phyloP scores from a whole-genome alignment of 2,888 invertebrate species.

The Epistrophe eligans region DNA sequence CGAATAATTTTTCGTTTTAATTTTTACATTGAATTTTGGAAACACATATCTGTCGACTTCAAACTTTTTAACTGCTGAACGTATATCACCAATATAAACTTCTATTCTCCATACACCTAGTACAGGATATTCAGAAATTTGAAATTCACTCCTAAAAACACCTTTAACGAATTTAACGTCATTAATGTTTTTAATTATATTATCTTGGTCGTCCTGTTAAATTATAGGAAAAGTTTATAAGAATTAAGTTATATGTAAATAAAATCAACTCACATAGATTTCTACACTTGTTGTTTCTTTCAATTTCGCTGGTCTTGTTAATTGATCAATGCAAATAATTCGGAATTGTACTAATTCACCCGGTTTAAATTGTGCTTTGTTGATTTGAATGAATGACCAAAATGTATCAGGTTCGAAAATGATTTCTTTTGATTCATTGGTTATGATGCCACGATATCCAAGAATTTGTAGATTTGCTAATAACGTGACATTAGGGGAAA shows the following conservation, averaged over 20 bases:
- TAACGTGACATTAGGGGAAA: not conserved
- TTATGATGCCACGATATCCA: conserved; percentile 32
- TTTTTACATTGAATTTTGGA: conserved; percentile 95
- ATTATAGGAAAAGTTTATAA: no score
- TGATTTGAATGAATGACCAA: conserved; percentile 95
- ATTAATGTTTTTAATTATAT: conserved; percentile 93
- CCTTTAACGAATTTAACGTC: conserved; percentile 83
- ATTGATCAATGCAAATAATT: conserved; percentile 86
- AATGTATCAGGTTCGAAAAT: not conserved
- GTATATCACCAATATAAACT: conserved; percentile 61
- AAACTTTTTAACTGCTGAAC: conserved; percentile 69
- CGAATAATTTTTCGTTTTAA: conserved; percentile 91
- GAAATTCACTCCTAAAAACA: conserved; percentile 90
- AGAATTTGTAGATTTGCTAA: not conserved
- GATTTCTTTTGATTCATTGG: not conserved
- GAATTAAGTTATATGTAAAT: not conserved
- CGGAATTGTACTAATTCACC: conserved; percentile 91
- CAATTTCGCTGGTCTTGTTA: conserved; percentile 88
- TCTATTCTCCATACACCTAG: conserved; percentile 93
- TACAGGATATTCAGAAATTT: conserved; percentile 90
- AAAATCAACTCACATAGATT: conserved; percentile 86
- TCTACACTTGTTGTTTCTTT: conserved; percentile 86
- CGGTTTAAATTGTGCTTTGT: conserved; percentile 94
- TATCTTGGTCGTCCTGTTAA: conserved; percentile 89
- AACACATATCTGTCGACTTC: conserved; percentile 95